Conservation (phyloP, 2,888 invertebrate genomes). For the Linnaemya tessellans region DNA sequence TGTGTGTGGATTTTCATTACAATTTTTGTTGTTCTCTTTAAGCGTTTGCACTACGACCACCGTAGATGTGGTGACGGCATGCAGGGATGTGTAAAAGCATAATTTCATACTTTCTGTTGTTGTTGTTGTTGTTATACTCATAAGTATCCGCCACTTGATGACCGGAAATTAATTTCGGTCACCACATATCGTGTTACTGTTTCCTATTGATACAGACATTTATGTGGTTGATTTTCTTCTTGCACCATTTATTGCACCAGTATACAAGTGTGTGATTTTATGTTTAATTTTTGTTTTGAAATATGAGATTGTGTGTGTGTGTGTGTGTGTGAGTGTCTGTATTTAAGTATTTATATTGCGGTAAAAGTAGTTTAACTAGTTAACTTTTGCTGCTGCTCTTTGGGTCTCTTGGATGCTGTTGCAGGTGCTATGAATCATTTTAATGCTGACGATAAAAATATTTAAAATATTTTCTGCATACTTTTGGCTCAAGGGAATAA, state of each 20-base stretch:
- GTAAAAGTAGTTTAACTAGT: slow-evolving; percentile 15
- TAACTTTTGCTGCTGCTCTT: background rate
- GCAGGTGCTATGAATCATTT: slow-evolving; percentile 1
- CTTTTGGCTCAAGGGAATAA: background rate
- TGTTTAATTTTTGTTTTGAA: background rate
- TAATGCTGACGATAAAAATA: slow-evolving; percentile 7
- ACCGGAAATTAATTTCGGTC: slow-evolving; percentile 69
- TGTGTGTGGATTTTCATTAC: background rate
- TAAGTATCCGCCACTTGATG: slow-evolving; percentile 53
- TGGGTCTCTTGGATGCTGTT: background rate
- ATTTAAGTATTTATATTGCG: slow-evolving; percentile 28
- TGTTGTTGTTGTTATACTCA: background rate
- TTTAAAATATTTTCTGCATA: background rate
- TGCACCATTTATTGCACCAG: background rate
- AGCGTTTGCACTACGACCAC: background rate
- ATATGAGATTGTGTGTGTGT: background rate
- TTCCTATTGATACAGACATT: slow-evolving; percentile 58
- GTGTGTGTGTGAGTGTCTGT: no score
- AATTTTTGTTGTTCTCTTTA: background rate
- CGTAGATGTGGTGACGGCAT: background rate
- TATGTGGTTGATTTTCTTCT: slow-evolving; percentile 57
- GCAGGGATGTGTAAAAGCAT: background rate
- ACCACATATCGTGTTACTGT: slow-evolving; percentile 65
- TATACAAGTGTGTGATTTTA: background rate
- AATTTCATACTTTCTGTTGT: slow-evolving; percentile 14